Conservation (phyloP, 1,140 invertebrate genomes). For the Cherax quadricarinatus region DNA sequence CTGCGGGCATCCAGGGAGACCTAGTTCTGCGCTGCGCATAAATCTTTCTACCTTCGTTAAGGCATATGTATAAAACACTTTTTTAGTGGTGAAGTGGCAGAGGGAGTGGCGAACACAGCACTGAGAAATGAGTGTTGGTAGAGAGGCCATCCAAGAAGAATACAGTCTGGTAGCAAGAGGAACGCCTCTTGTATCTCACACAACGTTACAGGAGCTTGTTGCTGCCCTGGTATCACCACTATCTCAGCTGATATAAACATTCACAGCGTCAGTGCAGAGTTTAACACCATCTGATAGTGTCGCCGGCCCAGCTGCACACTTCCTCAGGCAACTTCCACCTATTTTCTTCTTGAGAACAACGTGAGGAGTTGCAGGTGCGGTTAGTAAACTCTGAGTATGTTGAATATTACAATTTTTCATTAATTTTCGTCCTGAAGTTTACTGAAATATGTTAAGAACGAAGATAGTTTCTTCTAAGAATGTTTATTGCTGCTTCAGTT, state of each 20-base stretch:
- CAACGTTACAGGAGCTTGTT: not conserved
- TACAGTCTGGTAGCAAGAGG: not conserved
- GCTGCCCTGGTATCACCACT: not conserved
- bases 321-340: not conserved
- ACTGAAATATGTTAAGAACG: too few species aligned
- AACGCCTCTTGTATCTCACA: not conserved
- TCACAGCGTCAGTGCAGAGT: not conserved
- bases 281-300: not conserved
- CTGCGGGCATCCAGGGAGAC: too few species aligned
- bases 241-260: not conserved
- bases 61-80: not conserved
- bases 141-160: not conserved
- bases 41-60: not conserved
- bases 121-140: not conserved
- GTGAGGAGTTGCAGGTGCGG: too few species aligned
- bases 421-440: too few species aligned
- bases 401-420: too few species aligned
- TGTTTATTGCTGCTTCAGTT: too few species aligned
- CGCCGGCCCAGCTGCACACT: not conserved
- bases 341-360: too few species aligned
- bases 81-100: not conserved
- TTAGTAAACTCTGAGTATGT: too few species aligned
- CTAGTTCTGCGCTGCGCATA: too few species aligned
- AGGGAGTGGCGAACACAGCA: not conserved
- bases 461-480: too few species aligned